A percentile compares a stretch with the other conserved stretches of the same genome.
These are phyloP conservation scores for Spea multiplicata DNA, from an alignment of 2,113 vertebrate genomes.

Conservation along the genomic window DNA sequence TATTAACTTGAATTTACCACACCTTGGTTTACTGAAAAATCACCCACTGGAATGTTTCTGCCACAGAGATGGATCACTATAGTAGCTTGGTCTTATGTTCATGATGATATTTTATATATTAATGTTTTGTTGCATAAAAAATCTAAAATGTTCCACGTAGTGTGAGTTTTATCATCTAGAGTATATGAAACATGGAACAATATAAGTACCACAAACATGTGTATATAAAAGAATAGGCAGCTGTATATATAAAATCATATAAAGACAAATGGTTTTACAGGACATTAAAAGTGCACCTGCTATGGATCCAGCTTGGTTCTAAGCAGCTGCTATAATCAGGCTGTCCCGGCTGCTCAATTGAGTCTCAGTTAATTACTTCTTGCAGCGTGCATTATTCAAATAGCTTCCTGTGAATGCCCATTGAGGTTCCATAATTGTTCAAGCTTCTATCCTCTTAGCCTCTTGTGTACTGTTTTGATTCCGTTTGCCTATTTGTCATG, in stretches of 20 bases:
- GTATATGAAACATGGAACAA: no score
- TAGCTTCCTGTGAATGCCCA: slow-evolving; percentile 37
- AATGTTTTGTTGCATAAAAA: no score
- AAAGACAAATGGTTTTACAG: slow-evolving; percentile 8
- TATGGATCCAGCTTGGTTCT: slow-evolving; percentile 21
- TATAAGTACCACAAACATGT: not conserved
- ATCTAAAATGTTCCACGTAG: no score
- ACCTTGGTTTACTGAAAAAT: no score
- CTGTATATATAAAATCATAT: slow-evolving; percentile 11
- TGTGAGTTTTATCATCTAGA: no score
- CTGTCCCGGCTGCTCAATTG: slow-evolving; percentile 24
- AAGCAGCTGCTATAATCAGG: slow-evolving; percentile 38
- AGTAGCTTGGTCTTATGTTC: no score
- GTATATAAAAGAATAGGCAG: slow-evolving; percentile 3
- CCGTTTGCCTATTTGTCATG: slow-evolving; percentile 31
- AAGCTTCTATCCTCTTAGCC: slow-evolving; percentile 13
- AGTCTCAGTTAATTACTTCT: slow-evolving; percentile 34
- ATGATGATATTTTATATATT: no score
- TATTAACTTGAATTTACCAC: no score
- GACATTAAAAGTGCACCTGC: slow-evolving; percentile 32
- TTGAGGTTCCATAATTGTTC: slow-evolving; percentile 32
- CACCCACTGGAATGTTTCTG: no score
- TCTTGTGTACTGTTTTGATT: slow-evolving; percentile 31
- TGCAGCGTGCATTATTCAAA: slow-evolving; percentile 36
- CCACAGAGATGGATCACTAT: no score